Base-by-base conservation (phyloP, 2,888 invertebrate species). In the Dendrolimus houi region DNA sequence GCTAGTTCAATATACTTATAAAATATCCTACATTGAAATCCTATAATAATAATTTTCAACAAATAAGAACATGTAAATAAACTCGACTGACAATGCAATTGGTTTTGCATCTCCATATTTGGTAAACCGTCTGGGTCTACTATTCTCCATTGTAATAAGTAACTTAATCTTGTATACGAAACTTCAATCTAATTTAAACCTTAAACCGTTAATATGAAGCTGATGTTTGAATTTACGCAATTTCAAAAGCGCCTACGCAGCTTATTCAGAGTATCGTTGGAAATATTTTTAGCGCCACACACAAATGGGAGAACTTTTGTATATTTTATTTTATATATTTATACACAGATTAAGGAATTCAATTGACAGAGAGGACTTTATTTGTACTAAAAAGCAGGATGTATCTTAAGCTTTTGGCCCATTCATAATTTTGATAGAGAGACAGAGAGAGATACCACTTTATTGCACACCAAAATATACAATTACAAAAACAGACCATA, bases 221-320 rank as follows among this genome's bases (percentile, higher is more conserved):
- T 14, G n/a, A 41, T 52, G 14, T 41, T 40, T 1, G 7, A 56
- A 52, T 53, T 13, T 6, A 14, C 1, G 41, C 29, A 41, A 2
- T 13, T 41, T 53, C 52, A 52, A 56, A 53, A 53, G 55, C 57
- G 57, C 57, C 57, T 55, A 57, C 57, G 57, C 29, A 29, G 29
- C 29, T 29, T 55, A 52, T 53, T 29, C 47, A 10, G 52, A 57
- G 53, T 57, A 41, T 54, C 41, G 29, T 53, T 41, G 47, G 53
- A 53, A 52, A 55, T 57, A 57, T 57, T 55, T 57, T 57, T 57
- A 57, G 57, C 53, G 29, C 56, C 52, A 56, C 56, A 47, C 12
- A 47, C 47, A 12, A 47, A 47, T 47, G 47, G 9, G 47, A 47
- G 3, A 8, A 6, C 12, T 47, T 47, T 47, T 47, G 47, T 47